Base-by-base conservation (phyloP, 2,797 vertebrate genomes). In the Antrozous pallidus region DNA sequence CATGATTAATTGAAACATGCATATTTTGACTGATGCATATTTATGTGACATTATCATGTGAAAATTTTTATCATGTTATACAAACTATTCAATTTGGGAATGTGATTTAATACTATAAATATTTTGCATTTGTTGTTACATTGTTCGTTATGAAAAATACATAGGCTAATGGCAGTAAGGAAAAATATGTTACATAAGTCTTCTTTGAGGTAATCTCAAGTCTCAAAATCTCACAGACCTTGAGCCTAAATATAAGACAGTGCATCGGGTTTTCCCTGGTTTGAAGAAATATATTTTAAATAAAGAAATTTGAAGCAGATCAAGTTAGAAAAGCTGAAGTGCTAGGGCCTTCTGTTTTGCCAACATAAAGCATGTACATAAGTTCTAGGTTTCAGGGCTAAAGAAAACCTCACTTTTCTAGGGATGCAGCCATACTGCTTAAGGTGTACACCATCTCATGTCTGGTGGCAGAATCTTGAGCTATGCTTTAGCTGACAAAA, bases 1-100 rank as follows among this genome's bases (percentile, higher is more conserved):
- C 98, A 98, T 98, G 98, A 99, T 98, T 99, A 99, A 99, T 98
- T 98, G 98, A 98, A 98, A 97, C 97, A 98, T 95, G 92, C 97
- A 75, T 93, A 85, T 97, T 98, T 98, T 92, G 97, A 97, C 97
- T 98, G 98, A 98, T 98, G 97, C 98, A 98, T 98, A 98, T 98
- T 97, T 98, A 98, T 95, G 88, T 40, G 98, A 98, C 98, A 98
- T 99, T 98, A 98, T 97, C 97, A 98, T 98, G 98, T 98, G 98
- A 98, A 99, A 98, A 98, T 98, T 98, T 98, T 98, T 98, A 98
- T 98, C 98, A 98, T 98, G 97, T 98, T 98, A 97, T 94, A 96
- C 95, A 98, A 98, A 98, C 98, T 98, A 94, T 97, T 98, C 98
- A 98, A 98, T 86, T 97, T 98, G 98, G 97, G 97, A 98, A 96